Evolutionary conservation across 2,888 invertebrate species (phyloP).

Genomic region (Leucophenga montana): DNA sequence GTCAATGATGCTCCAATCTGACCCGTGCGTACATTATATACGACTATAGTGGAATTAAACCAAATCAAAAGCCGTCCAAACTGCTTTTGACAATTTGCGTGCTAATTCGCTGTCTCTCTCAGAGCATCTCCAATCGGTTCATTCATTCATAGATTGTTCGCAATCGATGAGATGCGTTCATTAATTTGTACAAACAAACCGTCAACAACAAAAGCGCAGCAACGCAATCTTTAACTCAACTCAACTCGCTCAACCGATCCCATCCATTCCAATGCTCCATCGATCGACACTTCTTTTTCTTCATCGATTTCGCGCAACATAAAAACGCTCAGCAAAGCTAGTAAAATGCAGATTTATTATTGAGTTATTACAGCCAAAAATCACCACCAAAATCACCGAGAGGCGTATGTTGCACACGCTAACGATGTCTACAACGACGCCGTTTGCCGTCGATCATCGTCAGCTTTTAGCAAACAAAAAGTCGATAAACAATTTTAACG

Average conservation of each 20-base stretch:
- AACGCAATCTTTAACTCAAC: slow-evolving; percentile 39
- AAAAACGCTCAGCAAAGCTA: slow-evolving; percentile 24
- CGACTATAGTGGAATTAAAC: slow-evolving; percentile 48
- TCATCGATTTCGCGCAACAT: background rate
- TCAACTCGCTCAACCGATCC: background rate
- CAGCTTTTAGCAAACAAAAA: background rate
- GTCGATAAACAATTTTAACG: background rate
- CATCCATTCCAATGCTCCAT: background rate
- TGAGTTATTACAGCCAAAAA: slow-evolving; percentile 45
- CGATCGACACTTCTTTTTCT: background rate
- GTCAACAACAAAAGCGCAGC: too few relatives aligned
- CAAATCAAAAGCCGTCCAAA: slow-evolving; percentile 8
- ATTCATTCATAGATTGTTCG: slow-evolving; percentile 43
- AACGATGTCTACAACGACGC: background rate
- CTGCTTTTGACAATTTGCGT: slow-evolving; percentile 18
- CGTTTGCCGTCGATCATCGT: background rate
- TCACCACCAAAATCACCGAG: too few relatives aligned
- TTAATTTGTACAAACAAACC: too few relatives aligned
- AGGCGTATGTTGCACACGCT: background rate
- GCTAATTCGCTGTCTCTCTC: slow-evolving; percentile 1
- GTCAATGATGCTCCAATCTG: slow-evolving; percentile 65
- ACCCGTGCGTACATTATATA: slow-evolving; percentile 68
- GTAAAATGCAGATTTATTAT: slow-evolving; percentile 52
- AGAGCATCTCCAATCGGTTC: background rate
- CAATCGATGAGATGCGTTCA: too few relatives aligned